Conservation (phyloP, 2,113 vertebrate genomes). For the Pedionomus torquatus region DNA sequence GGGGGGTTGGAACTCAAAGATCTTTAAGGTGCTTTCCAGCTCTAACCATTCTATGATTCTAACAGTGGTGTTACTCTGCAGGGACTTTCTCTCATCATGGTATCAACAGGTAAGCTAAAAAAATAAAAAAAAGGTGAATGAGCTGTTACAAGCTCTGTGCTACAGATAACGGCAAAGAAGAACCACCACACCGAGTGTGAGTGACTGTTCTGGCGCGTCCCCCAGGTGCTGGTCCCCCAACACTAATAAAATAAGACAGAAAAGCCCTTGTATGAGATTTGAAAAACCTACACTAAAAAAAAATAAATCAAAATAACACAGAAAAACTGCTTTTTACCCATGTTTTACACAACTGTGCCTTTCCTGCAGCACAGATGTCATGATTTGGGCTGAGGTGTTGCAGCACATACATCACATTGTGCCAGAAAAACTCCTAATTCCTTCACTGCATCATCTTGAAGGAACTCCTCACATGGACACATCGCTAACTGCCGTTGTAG, state of each 20-base stretch:
- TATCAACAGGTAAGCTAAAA: slow-evolving; percentile 1
- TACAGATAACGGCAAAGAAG: neutral
- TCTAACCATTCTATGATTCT: too few species aligned
- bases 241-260: neutral
- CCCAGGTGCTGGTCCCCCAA: neutral
- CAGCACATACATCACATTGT: neutral
- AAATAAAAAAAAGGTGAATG: neutral
- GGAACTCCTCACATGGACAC: neutral
- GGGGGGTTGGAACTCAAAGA: too few species aligned
- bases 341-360: neutral
- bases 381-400: neutral
- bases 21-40: too few species aligned
- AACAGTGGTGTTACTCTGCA: neutral
- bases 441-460: neutral
- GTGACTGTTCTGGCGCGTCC: neutral
- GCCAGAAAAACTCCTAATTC: neutral
- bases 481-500: neutral
- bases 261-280: neutral
- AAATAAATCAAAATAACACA: neutral
- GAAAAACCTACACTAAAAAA: neutral
- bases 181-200: neutral
- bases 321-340: neutral
- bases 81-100: neutral
- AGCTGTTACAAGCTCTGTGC: neutral
- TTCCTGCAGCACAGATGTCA: neutral